Evolutionary conservation across 2,888 invertebrate genomes (phyloP).

Genomic region (Archips xylosteana): DNA sequence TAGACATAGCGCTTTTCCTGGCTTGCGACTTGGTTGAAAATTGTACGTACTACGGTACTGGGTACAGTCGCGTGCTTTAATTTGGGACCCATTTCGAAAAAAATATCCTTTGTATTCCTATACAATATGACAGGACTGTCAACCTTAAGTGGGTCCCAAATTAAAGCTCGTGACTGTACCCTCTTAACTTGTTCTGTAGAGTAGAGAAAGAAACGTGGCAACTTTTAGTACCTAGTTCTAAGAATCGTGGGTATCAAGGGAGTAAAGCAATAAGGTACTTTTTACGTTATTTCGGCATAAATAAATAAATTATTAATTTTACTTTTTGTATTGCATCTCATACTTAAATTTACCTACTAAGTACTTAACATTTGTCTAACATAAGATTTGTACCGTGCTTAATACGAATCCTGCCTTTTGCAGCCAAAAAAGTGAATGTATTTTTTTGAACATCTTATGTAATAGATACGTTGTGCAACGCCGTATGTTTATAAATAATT

Average conservation of each 20-base stretch:
- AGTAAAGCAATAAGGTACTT: too few relatives aligned
- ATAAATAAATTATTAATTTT: too few relatives aligned
- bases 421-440: constrained; percentile 15
- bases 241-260: too few relatives aligned
- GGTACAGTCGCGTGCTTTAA: too few relatives aligned
- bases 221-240: too few relatives aligned
- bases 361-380: not conserved
- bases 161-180: too few relatives aligned
- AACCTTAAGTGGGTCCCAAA: too few relatives aligned
- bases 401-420: not conserved
- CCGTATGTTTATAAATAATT: constrained; percentile 24
- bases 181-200: not conserved
- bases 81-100: too few relatives aligned
- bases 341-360: not conserved
- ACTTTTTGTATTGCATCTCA: not conserved
- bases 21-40: constrained; percentile 62
- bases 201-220: not conserved
- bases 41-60: constrained; percentile 61
- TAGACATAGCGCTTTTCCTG: constrained; percentile 62
- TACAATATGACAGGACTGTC: too few relatives aligned
- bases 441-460: constrained; percentile 16
- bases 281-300: too few relatives aligned
- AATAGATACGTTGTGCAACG: constrained; percentile 14
- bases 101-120: too few relatives aligned
- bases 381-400: not conserved